These are phyloP conservation scores for Eumerus sabulonum DNA, from an alignment of 2,888 invertebrate genomes.

Conservation along the genomic window DNA sequence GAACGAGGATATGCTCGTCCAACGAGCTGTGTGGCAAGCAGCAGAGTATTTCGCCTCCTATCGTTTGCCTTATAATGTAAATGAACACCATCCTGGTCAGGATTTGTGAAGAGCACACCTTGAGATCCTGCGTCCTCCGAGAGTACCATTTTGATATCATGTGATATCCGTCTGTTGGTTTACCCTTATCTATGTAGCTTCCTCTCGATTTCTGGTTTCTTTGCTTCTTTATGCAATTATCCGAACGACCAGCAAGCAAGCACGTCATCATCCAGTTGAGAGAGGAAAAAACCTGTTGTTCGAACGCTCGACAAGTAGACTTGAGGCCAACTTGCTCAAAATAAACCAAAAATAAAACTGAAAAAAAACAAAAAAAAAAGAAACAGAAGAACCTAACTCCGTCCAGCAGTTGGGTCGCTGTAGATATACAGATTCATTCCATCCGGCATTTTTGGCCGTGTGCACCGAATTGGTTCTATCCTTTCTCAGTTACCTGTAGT, in stretches of 20 bases:
- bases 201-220: slow-evolving; percentile 7
- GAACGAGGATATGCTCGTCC: slow-evolving; percentile 45
- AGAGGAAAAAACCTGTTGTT: slow-evolving; percentile 54
- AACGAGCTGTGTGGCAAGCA: slow-evolving; percentile 32
- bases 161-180: slow-evolving; percentile 34
- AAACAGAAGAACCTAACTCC: neutral
- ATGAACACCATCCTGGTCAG: slow-evolving; percentile 33
- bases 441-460: slow-evolving; percentile 44
- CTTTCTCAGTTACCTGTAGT: slow-evolving; percentile 63
- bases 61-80: slow-evolving; percentile 61
- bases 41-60: slow-evolving; percentile 40
- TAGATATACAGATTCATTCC: slow-evolving; percentile 54
- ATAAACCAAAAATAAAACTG: slow-evolving; percentile 8
- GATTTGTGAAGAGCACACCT: slow-evolving; percentile 10
- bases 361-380: slow-evolving; percentile 5
- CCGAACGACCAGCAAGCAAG: slow-evolving; percentile 18
- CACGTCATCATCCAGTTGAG: slow-evolving; percentile 14
- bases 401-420: slow-evolving; percentile 4
- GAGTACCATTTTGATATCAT: slow-evolving; percentile 56
- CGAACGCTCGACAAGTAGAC: slow-evolving; percentile 31
- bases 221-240: slow-evolving; percentile 15
- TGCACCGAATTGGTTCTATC: slow-evolving; percentile 27
- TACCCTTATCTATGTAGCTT: slow-evolving; percentile 8
- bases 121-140: slow-evolving; percentile 47
- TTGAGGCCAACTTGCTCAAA: neutral